Percentiles rank a stretch among this genome's conserved stretches.
These are phyloP conservation scores for Pollimyrus isidori DNA, from an alignment of 2,113 vertebrate species.

Conservation along the genomic window DNA sequence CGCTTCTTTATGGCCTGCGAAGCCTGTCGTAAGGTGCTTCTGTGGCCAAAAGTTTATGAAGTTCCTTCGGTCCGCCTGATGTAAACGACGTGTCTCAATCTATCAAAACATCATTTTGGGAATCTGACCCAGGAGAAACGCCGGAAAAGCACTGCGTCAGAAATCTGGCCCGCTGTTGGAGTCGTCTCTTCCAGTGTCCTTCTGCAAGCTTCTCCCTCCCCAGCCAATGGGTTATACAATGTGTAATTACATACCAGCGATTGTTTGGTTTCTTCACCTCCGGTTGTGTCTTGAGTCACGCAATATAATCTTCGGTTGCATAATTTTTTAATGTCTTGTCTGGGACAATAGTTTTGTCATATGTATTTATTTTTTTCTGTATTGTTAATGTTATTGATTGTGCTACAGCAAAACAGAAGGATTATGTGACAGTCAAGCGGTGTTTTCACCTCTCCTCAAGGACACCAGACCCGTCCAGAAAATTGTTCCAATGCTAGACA, in stretches of 20 bases:
- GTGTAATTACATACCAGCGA: not conserved
- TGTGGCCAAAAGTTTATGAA: not conserved
- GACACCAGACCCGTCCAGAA: not conserved
- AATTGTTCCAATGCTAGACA: not conserved
- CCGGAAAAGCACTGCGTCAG: not conserved
- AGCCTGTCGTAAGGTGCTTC: not conserved
- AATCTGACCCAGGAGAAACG: not conserved
- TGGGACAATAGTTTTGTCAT: not conserved
- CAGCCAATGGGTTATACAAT: not conserved
- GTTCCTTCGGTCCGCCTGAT: not conserved
- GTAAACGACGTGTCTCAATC: not conserved
- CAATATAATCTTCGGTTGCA: not conserved
- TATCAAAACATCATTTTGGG: not conserved
- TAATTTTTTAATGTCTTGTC: not conserved
- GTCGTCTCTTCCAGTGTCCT: not conserved
- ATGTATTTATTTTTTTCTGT: not conserved
- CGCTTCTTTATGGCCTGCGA: not conserved
- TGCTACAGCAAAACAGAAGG: not conserved
- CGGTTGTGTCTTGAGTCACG: not conserved
- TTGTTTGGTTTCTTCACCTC: not conserved
- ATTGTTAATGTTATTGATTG: not conserved
- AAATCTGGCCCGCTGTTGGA: not conserved
- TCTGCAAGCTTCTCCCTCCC: not conserved
- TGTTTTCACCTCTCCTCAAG: not conserved
- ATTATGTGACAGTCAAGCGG: not conserved